These are phyloP conservation scores for Seriola rivoliana DNA, from an alignment of 2,113 vertebrate species.

Conservation along the genomic window DNA sequence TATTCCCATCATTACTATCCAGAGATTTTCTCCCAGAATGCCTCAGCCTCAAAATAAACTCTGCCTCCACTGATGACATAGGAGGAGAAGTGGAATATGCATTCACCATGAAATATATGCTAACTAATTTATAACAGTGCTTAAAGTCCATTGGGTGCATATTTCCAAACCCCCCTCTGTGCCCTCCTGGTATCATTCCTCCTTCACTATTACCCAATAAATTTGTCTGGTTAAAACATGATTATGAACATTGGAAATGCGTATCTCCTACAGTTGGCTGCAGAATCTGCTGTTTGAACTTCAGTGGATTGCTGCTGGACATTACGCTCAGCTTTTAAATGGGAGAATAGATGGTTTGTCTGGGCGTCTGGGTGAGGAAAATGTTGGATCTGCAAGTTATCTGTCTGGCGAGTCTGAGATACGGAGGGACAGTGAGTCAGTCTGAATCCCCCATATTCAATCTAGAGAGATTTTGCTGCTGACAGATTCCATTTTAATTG, in stretches of 20 bases:
- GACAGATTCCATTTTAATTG: constrained; percentile 74
- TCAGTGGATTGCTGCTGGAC: constrained; percentile 8
- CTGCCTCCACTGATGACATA: background rate
- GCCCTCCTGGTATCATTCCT: background rate
- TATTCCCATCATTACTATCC: constrained; percentile 50
- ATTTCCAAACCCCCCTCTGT: constrained; percentile 20
- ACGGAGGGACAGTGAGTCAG: constrained; percentile 26
- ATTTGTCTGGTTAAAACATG: constrained; percentile 56
- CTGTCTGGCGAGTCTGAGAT: constrained; percentile 46
- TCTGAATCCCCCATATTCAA: constrained; percentile 51
- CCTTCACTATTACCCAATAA: constrained; percentile 31
- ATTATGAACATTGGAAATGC: constrained; percentile 49
- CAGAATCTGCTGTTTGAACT: constrained; percentile 36
- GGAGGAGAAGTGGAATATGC: constrained; percentile 14
- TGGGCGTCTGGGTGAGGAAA: constrained; percentile 49
- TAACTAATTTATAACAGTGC: constrained; percentile 61
- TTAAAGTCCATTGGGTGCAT: constrained; percentile 62
- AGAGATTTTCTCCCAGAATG: constrained; percentile 34
- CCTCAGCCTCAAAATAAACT: constrained; percentile 48
- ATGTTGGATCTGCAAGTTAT: constrained; percentile 67
- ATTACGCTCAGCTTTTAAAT: constrained; percentile 22
- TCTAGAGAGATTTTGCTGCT: constrained; percentile 53
- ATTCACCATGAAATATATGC: constrained; percentile 62
- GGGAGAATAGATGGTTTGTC: constrained; percentile 62
- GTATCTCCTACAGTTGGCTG: constrained; percentile 34